Percentiles rank a stretch among this genome's conserved stretches.
Conservation (phyloP, 1,140 invertebrate species). For the Monochamus saltuarius region DNA sequence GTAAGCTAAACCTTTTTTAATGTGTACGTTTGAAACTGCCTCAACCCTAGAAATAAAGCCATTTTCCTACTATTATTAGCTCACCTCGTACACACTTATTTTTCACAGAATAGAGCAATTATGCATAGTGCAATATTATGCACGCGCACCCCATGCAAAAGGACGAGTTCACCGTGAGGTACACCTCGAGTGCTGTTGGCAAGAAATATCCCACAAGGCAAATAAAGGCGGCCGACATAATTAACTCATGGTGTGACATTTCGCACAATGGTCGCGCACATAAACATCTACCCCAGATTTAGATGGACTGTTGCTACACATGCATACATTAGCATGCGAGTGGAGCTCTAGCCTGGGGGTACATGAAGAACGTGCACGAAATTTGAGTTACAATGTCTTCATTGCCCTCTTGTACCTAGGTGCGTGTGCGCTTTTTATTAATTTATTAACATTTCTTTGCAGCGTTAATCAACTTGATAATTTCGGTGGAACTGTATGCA, state of each 20-base stretch:
- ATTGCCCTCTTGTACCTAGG: too few relatives aligned
- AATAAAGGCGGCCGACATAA: conserved; percentile 9
- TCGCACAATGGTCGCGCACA: conserved; percentile 15
- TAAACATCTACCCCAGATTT: conserved; percentile 20
- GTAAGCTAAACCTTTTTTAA: too few relatives aligned
- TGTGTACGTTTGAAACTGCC: too few relatives aligned
- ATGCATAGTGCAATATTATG: conserved; percentile 7
- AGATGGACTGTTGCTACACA: conserved; percentile 17
- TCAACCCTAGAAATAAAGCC: too few relatives aligned
- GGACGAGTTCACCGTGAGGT: not conserved
- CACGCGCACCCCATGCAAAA: conserved; percentile 2
- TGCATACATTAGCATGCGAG: conserved; percentile 13
- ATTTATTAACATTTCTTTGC: too few relatives aligned
- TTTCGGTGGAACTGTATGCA: too few relatives aligned
- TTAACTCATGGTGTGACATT: conserved; percentile 18
- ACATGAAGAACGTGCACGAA: too few relatives aligned
- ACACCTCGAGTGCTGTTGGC: conserved; percentile 13
- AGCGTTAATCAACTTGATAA: too few relatives aligned
- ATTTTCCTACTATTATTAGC: too few relatives aligned
- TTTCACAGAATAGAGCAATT: conserved; percentile 6
- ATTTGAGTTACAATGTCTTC: too few relatives aligned
- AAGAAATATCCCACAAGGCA: conserved; percentile 16
- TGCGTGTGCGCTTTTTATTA: too few relatives aligned
- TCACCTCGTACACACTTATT: too few relatives aligned
- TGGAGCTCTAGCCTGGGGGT: not conserved